Conservation (phyloP, 2,888 invertebrate genomes). For the Lasiommata megera region DNA sequence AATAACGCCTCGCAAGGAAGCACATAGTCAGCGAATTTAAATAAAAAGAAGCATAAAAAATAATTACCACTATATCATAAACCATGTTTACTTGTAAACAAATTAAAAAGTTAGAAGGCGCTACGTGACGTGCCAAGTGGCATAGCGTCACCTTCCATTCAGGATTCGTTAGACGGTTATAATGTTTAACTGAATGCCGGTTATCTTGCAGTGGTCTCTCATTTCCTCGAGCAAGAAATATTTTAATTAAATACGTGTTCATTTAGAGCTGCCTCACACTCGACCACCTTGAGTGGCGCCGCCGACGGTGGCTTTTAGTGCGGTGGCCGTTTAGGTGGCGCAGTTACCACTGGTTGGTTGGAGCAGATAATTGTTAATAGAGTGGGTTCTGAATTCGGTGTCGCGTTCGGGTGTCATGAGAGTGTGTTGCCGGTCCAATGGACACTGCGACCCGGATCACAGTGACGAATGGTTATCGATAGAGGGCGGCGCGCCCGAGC, state of each 20-base stretch:
- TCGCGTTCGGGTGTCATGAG: too few relatives aligned
- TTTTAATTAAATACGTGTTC: background rate
- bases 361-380: too few relatives aligned
- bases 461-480: slow-evolving; percentile 7
- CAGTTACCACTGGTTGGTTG: too few relatives aligned
- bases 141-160: background rate
- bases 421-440: background rate
- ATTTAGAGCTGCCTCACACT: too few relatives aligned
- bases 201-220: background rate
- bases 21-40: background rate
- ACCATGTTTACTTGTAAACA: background rate
- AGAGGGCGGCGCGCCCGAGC: background rate
- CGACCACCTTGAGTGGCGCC: too few relatives aligned
- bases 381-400: too few relatives aligned
- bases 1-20: too few relatives aligned
- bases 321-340: too few relatives aligned
- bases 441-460: background rate
- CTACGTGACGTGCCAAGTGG: background rate
- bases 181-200: background rate
- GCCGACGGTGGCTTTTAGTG: too few relatives aligned
- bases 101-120: background rate
- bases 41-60: background rate
- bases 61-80: background rate
- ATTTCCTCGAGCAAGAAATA: background rate
- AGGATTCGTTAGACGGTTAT: slow-evolving; percentile 2